phyloP scores from a whole-genome alignment of 2,888 invertebrate genomes.

The Helobdella robusta region DNA sequence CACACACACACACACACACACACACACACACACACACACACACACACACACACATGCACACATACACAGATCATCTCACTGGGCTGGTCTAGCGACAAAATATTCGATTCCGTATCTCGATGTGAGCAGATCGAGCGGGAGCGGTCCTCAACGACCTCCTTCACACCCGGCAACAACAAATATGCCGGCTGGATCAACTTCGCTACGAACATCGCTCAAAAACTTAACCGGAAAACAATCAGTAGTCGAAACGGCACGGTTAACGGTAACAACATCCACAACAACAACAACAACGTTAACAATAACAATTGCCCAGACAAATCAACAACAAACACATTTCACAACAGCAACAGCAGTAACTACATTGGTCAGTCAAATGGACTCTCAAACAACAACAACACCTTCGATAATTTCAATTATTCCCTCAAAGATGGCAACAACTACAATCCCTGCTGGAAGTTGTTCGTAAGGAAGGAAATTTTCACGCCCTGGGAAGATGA shows the following conservation, averaged over 20 bases:
- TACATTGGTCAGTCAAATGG: too few species aligned
- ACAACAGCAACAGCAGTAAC: too few species aligned
- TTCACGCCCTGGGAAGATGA: constrained; percentile 30
- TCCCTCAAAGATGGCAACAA: background rate
- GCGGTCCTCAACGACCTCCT: background rate
- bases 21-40: constrained; percentile 16
- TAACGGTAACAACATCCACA: too few species aligned
- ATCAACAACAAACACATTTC: too few species aligned
- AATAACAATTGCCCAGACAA: too few species aligned
- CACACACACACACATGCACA: constrained; percentile 11
- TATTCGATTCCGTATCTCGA: constrained; percentile 33
- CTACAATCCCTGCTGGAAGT: constrained; percentile 11
- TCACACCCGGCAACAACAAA: background rate
- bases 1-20: constrained; percentile 16
- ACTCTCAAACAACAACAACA: too few species aligned
- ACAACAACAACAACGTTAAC: too few species aligned
- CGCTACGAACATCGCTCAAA: background rate
- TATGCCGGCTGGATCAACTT: background rate
- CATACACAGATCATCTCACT: constrained; percentile 32
- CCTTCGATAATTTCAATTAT: too few species aligned
- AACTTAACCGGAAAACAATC: too few species aligned
- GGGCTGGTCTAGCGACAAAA: constrained; percentile 31
- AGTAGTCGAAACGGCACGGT: background rate
- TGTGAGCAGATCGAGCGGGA: constrained; percentile 31
- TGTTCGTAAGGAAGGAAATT: constrained; percentile 32